A percentile compares a stretch with the other conserved stretches of the same genome.
Conservation (phyloP, 1,140 invertebrate species). For the Drosophila yakuba region DNA sequence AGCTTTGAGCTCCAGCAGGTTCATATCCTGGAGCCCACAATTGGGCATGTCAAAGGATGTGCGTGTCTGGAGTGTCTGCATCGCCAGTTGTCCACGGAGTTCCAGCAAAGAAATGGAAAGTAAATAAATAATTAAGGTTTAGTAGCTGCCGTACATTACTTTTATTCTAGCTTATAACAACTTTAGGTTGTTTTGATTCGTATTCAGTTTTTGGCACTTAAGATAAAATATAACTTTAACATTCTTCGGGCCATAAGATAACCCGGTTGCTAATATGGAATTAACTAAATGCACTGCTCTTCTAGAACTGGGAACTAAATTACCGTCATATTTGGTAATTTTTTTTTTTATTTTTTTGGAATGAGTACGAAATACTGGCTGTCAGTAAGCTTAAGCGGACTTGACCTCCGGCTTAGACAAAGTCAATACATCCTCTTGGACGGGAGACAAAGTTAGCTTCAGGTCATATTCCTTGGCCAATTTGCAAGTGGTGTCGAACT, state of each 20-base stretch:
- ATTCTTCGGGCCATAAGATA: too few relatives aligned
- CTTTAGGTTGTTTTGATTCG: neutral
- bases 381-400: neutral
- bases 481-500: constrained; percentile 30
- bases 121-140: neutral
- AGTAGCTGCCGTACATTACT: constrained; percentile 1
- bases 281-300: neutral
- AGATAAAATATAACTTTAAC: neutral
- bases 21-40: constrained; percentile 30
- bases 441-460: constrained; percentile 38
- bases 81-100: constrained; percentile 43
- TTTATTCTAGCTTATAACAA: constrained; percentile 17
- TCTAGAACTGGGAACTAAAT: neutral
- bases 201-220: too few relatives aligned
- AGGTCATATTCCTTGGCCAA: constrained; percentile 37
- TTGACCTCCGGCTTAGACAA: constrained; percentile 29
- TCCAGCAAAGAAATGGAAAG: constrained; percentile 24
- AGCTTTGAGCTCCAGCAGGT: constrained; percentile 57
- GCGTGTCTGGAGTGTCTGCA: constrained; percentile 56
- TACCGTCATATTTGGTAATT: neutral
- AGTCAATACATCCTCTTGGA: constrained; percentile 47
- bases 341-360: neutral
- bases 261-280: too few relatives aligned
- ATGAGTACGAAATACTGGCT: neutral
- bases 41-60: constrained; percentile 37